phyloP scores from a whole-genome alignment of 2,888 invertebrate genomes.

The Philonicus albiceps region DNA sequence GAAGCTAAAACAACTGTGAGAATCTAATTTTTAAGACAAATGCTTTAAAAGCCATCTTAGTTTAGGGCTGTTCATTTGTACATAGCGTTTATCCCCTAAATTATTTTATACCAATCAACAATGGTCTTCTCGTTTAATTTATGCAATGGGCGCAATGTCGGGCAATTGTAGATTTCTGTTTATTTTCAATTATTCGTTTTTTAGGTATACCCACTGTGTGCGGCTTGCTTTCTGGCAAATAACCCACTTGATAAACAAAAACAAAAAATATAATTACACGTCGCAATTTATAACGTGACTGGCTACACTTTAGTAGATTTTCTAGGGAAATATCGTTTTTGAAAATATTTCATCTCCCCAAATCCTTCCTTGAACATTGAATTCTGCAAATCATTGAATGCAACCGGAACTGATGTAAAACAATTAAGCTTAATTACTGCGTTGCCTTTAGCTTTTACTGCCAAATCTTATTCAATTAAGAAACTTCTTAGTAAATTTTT shows the following conservation, averaged over 20 bases:
- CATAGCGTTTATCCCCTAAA: slow-evolving; percentile 26
- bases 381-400: neutral
- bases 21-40: slow-evolving; percentile 33
- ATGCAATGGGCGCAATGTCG: neutral
- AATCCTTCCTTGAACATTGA: neutral
- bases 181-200: neutral
- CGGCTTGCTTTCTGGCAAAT: slow-evolving; percentile 31
- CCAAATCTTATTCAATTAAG: too few relatives aligned
- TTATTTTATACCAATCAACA: slow-evolving; percentile 25
- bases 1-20: slow-evolving; percentile 40
- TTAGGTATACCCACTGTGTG: neutral
- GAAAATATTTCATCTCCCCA: neutral
- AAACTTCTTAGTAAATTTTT: too few relatives aligned
- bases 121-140: slow-evolving; percentile 1
- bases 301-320: neutral
- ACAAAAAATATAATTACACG: neutral
- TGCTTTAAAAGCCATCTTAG: slow-evolving; percentile 40
- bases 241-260: neutral
- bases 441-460: too few relatives aligned
- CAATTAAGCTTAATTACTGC: neutral
- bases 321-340: neutral
- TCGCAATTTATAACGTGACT: neutral
- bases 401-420: too few relatives aligned
- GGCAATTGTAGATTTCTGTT: slow-evolving; percentile 20
- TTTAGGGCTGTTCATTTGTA: slow-evolving; percentile 38